phyloP scores from a whole-genome alignment of 1,140 invertebrate species.

The Daktulosphaira vitifoliae region DNA sequence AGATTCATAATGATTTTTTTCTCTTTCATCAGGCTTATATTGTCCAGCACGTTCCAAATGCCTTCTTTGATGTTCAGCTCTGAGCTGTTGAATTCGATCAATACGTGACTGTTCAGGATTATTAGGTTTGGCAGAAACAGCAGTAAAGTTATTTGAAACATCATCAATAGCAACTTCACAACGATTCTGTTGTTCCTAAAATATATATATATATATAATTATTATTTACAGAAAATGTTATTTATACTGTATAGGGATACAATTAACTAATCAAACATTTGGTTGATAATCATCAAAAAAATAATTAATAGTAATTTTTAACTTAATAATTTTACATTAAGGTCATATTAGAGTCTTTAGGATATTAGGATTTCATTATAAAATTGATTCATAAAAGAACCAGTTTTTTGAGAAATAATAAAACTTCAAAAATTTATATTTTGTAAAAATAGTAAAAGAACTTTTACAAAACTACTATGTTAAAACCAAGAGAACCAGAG shows the following conservation, averaged over 20 bases:
- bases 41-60: slow-evolving; percentile 48
- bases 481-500: no score
- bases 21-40: slow-evolving; percentile 46
- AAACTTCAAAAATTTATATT: no score
- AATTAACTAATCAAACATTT: no score
- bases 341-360: no score
- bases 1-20: slow-evolving; percentile 47
- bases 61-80: slow-evolving; percentile 48
- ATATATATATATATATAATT: not conserved
- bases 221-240: no score
- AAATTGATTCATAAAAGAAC: no score
- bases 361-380: no score
- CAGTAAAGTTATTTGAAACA: not conserved
- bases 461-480: no score
- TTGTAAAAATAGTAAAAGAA: no score
- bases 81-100: slow-evolving; percentile 49
- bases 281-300: slow-evolving; percentile 24
- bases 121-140: not conserved
- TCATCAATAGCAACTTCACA: slow-evolving; percentile 1
- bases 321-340: slow-evolving; percentile 3
- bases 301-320: not conserved
- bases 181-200: slow-evolving; percentile 20
- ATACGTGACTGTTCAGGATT: slow-evolving; percentile 41
- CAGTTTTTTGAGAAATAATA: no score
- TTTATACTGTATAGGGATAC: no score